phyloP scores from a whole-genome alignment of 30 jellyfish, hydroid and myxozoan genomes.

The Chrysaora quinquecirrha region DNA sequence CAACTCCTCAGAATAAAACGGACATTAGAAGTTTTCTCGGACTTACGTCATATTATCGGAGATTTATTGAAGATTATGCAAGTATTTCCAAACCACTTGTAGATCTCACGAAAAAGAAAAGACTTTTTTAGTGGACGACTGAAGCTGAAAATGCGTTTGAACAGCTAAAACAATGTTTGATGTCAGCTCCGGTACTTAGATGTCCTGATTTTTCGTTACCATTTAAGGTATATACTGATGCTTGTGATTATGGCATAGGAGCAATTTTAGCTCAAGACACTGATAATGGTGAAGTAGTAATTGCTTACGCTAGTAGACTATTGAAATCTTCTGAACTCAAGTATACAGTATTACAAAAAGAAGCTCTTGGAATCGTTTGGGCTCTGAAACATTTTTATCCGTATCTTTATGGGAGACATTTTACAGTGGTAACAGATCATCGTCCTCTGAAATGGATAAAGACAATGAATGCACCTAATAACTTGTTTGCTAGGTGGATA shows the following conservation, averaged over 20 bases:
- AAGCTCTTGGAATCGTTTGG: constrained; percentile 64
- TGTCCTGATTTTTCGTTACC: constrained; percentile 43
- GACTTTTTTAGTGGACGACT: constrained; percentile 3
- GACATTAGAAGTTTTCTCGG: constrained; percentile 46
- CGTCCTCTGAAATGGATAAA: constrained; percentile 61
- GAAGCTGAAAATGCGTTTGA: constrained; percentile 12
- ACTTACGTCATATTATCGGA: not conserved
- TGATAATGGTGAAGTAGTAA: constrained; percentile 44
- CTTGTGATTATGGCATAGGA: constrained; percentile 61
- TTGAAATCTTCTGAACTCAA: constrained; percentile 35
- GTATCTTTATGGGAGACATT: constrained; percentile 58
- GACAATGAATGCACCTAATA: constrained; percentile 57
- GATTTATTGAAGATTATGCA: constrained; percentile 18
- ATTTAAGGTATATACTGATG: constrained; percentile 55
- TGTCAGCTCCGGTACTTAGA: constrained; percentile 48
- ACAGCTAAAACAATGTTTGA: constrained; percentile 17
- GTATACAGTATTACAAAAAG: constrained; percentile 50
- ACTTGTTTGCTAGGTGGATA: constrained; percentile 71
- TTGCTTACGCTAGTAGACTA: constrained; percentile 57
- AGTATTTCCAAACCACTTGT: too few species aligned
- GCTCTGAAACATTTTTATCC: constrained; percentile 54
- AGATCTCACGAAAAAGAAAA: constrained; percentile 40
- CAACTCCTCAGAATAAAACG: constrained; percentile 14
- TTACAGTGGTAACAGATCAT: constrained; percentile 47
- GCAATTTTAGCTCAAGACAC: constrained; percentile 59